Evolutionary conservation across 2,888 invertebrate genomes (phyloP).

Genomic region (Cephus spinipes): DNA sequence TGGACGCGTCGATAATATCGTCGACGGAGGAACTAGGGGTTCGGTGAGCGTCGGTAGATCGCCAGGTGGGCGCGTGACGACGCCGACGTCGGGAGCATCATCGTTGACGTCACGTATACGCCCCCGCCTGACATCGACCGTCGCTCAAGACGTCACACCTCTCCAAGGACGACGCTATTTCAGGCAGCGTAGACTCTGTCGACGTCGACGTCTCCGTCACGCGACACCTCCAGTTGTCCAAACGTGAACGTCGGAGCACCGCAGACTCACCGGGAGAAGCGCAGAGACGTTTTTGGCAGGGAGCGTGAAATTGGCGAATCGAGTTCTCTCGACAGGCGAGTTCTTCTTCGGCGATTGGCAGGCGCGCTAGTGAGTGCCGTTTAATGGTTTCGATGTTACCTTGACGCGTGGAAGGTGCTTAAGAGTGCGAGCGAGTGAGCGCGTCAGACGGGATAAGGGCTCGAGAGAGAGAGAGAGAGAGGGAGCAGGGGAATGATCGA

Average conservation of each 20-base stretch:
- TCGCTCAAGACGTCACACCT: constrained; percentile 54
- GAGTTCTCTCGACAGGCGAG: no score
- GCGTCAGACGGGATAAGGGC: no score
- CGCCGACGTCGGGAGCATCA: constrained; percentile 33
- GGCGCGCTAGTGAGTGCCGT: no score
- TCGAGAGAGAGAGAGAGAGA: no score
- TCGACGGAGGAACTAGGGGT: not conserved
- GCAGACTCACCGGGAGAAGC: not conserved
- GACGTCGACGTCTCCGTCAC: constrained; percentile 27
- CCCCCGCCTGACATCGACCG: constrained; percentile 62
- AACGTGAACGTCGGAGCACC: not conserved
- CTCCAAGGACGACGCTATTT: constrained; percentile 61
- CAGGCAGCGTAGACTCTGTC: constrained; percentile 42
- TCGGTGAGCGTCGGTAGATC: not conserved
- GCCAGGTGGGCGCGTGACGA: constrained; percentile 18
- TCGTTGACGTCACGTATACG: constrained; percentile 59
- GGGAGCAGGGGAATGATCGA: no score
- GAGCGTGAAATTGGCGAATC: no score
- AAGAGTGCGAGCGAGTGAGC: no score
- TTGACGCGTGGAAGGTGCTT: no score
- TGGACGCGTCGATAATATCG: not conserved
- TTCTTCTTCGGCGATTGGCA: no score
- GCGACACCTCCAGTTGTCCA: not conserved
- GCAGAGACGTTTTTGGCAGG: no score
- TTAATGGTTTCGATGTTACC: no score